These are phyloP conservation scores for Zosterops borbonicus DNA, from an alignment of 2,113 vertebrate genomes.

Conservation along the genomic window DNA sequence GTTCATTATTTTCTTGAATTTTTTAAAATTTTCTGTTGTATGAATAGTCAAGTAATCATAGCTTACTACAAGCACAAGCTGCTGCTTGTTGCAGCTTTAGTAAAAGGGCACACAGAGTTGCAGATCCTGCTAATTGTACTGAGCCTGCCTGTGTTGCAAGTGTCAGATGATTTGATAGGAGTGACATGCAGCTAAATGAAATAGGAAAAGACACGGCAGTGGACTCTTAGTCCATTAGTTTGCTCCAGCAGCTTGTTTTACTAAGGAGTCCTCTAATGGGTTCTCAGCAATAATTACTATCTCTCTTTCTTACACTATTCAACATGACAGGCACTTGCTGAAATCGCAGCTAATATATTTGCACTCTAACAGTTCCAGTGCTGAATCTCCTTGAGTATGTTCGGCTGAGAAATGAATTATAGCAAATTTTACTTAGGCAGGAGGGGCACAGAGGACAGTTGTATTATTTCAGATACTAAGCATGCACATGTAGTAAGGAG, in stretches of 20 bases:
- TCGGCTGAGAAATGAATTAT: slow-evolving; percentile 74
- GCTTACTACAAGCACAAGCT: slow-evolving; percentile 19
- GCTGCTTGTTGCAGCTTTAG: slow-evolving; percentile 57
- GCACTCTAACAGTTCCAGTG: slow-evolving; percentile 72
- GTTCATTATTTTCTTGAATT: slow-evolving; percentile 40
- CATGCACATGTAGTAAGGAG: not conserved
- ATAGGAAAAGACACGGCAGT: slow-evolving; percentile 79
- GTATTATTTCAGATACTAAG: slow-evolving; percentile 56
- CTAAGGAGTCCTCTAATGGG: slow-evolving; percentile 96
- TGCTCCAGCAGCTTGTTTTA: slow-evolving; percentile 86
- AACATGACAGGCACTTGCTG: slow-evolving; percentile 86
- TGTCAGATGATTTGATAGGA: slow-evolving; percentile 83
- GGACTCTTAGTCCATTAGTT: slow-evolving; percentile 95
- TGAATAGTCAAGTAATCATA: slow-evolving; percentile 52
- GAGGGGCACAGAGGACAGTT: slow-evolving; percentile 25
- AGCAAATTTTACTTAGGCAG: slow-evolving; percentile 48
- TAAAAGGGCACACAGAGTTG: slow-evolving; percentile 42
- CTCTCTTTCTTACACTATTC: slow-evolving; percentile 87
- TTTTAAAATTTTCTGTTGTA: slow-evolving; percentile 59
- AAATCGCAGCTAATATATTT: slow-evolving; percentile 84
- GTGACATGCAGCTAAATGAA: slow-evolving; percentile 83
- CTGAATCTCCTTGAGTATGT: slow-evolving; percentile 70
- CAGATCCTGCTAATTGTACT: slow-evolving; percentile 80
- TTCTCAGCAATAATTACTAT: slow-evolving; percentile 95
- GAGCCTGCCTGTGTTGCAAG: slow-evolving; percentile 75